phyloP scores from a whole-genome alignment of 2,113 vertebrate species.

The Physeter macrocephalus region DNA sequence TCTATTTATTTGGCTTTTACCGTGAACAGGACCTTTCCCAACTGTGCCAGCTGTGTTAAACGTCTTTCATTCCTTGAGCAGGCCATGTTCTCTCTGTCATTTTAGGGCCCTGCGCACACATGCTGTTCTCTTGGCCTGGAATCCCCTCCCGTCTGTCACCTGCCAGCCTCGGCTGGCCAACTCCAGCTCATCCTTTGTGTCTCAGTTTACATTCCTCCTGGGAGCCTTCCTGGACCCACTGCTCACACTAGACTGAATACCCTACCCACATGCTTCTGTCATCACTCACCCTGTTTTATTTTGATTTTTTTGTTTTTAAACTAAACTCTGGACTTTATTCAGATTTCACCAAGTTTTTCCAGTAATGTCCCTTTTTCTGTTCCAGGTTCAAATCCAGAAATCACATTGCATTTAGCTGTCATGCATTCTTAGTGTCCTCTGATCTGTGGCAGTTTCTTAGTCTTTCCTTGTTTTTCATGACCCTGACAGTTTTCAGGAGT shows the following conservation, averaged over 20 bases:
- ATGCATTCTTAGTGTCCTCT: neutral
- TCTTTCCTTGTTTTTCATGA: neutral
- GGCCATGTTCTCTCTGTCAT: fast-evolving
- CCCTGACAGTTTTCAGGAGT: neutral
- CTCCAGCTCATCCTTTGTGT: neutral
- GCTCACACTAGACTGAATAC: neutral
- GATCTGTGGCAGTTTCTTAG: neutral
- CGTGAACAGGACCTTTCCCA: neutral
- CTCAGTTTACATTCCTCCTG: neutral
- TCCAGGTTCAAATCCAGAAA: neutral
- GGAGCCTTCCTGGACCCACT: neutral
- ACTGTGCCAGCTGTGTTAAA: neutral
- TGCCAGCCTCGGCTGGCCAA: neutral
- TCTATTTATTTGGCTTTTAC: neutral
- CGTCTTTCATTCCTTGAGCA: neutral
- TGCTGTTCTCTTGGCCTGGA: neutral
- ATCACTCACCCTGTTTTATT: neutral
- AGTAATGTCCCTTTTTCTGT: neutral
- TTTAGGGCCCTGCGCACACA: neutral
- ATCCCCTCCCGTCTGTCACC: neutral
- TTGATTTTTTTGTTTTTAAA: conserved; percentile 33
- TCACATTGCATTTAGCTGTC: neutral
- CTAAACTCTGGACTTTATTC: neutral
- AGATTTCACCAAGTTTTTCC: neutral
- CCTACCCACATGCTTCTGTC: neutral